phyloP scores from a whole-genome alignment of 2,888 invertebrate species.

The Mechanitis messenoides region DNA sequence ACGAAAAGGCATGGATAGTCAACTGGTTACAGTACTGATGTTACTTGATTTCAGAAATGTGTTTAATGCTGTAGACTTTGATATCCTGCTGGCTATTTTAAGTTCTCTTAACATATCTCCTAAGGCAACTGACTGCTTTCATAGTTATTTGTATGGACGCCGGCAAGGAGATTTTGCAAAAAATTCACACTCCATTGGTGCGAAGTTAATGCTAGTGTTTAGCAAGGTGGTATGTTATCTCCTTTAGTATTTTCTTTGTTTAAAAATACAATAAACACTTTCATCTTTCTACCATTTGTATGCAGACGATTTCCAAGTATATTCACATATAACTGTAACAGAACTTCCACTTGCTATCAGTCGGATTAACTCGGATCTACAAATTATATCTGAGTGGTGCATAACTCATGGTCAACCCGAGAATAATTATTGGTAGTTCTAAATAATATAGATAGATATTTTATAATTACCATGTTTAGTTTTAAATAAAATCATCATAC shows the following conservation, averaged over 20 bases:
- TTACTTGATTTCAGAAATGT: not conserved
- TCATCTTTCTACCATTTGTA: not conserved
- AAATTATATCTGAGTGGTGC: too few relatives aligned
- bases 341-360: too few relatives aligned
- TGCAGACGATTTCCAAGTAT: not conserved
- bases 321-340: not conserved
- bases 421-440: too few relatives aligned
- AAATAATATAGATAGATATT: too few relatives aligned
- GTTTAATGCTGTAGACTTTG: conserved; percentile 8
- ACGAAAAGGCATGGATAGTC: not conserved
- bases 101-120: conserved; percentile 7
- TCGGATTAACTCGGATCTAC: too few relatives aligned
- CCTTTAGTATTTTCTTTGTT: too few relatives aligned
- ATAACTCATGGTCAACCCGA: too few relatives aligned
- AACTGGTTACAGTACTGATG: not conserved
- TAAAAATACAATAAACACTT: not conserved
- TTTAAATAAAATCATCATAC: too few relatives aligned
- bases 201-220: not conserved
- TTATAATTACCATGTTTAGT: too few relatives aligned
- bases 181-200: not conserved
- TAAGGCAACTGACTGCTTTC: not conserved
- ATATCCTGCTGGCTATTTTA: conserved; percentile 8
- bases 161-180: not conserved
- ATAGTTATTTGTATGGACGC: not conserved
- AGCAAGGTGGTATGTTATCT: not conserved